Percentiles rank a stretch among this genome's conserved stretches.
Conservation (phyloP, 2,888 invertebrate species). For the Marronus borbonicus region DNA sequence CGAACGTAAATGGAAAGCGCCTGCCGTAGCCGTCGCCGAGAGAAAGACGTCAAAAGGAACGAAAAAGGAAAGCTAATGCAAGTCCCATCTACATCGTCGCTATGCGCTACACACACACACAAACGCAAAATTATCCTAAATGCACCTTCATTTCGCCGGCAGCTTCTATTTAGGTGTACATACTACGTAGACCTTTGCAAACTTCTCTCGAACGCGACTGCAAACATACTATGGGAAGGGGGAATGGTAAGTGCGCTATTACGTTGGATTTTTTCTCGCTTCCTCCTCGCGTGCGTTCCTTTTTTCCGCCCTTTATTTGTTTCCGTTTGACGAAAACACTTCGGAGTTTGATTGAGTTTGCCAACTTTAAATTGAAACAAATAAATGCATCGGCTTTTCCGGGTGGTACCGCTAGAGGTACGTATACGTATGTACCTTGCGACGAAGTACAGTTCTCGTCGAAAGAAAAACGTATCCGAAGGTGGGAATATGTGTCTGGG, state of each 20-base stretch:
- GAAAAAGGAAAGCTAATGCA: slow-evolving; percentile 14
- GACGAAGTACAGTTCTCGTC: neutral
- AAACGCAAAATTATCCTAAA: slow-evolving; percentile 37
- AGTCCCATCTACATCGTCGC: slow-evolving; percentile 5
- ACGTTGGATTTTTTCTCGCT: slow-evolving; percentile 28
- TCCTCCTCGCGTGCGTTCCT: neutral
- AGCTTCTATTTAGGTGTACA: slow-evolving; percentile 1
- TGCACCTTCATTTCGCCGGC: slow-evolving; percentile 26
- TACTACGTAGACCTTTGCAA: slow-evolving; percentile 11
- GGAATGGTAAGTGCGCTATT: neutral
- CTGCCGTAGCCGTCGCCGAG: no score
- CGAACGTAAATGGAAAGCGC: slow-evolving; percentile 31
- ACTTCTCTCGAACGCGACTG: slow-evolving; percentile 14
- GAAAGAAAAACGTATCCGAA: slow-evolving; percentile 3
- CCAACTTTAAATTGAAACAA: slow-evolving; percentile 47
- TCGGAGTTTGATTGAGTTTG: slow-evolving; percentile 45
- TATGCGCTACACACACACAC: neutral
- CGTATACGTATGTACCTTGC: neutral
- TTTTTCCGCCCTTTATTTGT: slow-evolving; percentile 17
- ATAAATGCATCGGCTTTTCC: slow-evolving; percentile 46
- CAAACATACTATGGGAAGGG: neutral
- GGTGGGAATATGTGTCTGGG: neutral
- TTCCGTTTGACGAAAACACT: slow-evolving; percentile 34
- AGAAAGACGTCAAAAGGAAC: neutral
- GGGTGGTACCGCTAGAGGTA: slow-evolving; percentile 9